Percentiles rank a stretch among this genome's conserved stretches.
Evolutionary conservation across 2,888 invertebrate species (phyloP).

Genomic region (Pseudolycoriella hygida): DNA sequence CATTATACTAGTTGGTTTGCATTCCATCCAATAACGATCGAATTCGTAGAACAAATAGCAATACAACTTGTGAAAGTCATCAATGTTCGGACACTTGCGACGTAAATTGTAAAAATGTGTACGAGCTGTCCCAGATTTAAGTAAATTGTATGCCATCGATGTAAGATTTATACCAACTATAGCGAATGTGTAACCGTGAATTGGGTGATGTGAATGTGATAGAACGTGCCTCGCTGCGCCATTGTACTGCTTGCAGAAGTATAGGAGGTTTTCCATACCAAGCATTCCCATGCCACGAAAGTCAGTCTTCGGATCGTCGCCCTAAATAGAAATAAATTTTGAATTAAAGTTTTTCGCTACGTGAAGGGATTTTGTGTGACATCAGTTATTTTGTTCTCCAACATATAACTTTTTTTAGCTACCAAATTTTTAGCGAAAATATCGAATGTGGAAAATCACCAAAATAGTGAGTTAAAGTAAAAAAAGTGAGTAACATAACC

Average conservation of each 20-base stretch:
- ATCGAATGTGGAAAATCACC: conserved; percentile 5
- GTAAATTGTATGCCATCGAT: conserved; percentile 66
- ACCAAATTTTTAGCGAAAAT: no score
- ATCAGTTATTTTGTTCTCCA: no score
- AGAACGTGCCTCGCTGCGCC: conserved; percentile 65
- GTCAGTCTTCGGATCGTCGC: conserved; percentile 95
- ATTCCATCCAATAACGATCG: conserved; percentile 84
- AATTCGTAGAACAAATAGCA: conserved; percentile 88
- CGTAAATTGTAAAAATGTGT: conserved; percentile 80
- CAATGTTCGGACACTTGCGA: conserved; percentile 41
- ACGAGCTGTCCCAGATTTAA: conserved; percentile 67
- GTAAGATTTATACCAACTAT: conserved; percentile 91
- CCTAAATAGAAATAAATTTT: conserved; percentile 41
- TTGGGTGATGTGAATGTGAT: conserved; percentile 75
- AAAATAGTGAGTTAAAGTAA: no score
- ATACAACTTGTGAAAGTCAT: conserved; percentile 83
- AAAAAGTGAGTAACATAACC: no score
- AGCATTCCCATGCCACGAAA: conserved; percentile 96
- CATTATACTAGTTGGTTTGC: conserved; percentile 88
- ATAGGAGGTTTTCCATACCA: conserved; percentile 81
- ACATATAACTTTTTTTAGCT: no score
- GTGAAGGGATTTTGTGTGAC: no score
- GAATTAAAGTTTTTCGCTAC: no score
- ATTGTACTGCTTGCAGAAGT: conserved; percentile 66
- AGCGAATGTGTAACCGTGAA: conserved; percentile 76